These are phyloP conservation scores for Cynoglossus semilaevis DNA, from an alignment of 2,113 vertebrate species.

Conservation along the genomic window DNA sequence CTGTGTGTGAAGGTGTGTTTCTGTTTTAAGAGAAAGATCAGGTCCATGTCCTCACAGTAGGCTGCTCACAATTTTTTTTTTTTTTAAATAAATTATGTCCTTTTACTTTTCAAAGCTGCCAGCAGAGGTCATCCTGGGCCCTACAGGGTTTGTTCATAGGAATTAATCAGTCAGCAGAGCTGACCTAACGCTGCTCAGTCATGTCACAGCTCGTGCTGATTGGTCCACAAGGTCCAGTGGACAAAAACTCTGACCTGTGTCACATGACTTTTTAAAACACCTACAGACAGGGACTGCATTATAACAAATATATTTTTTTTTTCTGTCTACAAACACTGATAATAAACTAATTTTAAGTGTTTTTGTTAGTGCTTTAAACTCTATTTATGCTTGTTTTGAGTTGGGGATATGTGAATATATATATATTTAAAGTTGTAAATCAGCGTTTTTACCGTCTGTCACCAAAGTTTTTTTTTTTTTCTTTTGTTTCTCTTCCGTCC, in stretches of 20 bases:
- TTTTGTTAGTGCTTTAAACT: conserved; percentile 40
- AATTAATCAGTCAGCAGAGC: conserved; percentile 11
- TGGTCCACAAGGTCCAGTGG: conserved; percentile 5
- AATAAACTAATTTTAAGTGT: conserved; percentile 55
- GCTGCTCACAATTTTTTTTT: conserved; percentile 5
- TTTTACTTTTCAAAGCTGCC: conserved; percentile 2
- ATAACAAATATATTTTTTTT: conserved; percentile 23
- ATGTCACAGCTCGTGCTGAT: conserved; percentile 10
- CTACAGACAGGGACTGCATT: conserved; percentile 38
- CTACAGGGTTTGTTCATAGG: conserved; percentile 2
- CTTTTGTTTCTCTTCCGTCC: conserved; percentile 27
- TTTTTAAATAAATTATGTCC: not conserved
- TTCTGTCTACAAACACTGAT: conserved; percentile 57
- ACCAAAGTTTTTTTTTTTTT: conserved; percentile 39
- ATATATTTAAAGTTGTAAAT: conserved; percentile 53
- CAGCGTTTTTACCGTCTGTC: conserved; percentile 30
- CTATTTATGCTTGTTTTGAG: conserved; percentile 56
- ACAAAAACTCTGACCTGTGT: conserved; percentile 16
- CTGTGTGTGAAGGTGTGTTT: conserved; percentile 23
- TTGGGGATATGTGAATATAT: conserved; percentile 46
- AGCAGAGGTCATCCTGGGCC: not conserved
- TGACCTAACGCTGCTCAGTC: conserved; percentile 18
- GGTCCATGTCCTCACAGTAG: conserved; percentile 1
- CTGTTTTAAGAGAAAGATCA: conserved; percentile 30
- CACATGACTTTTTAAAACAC: conserved; percentile 46